phyloP scores from a whole-genome alignment of 2,888 invertebrate genomes.

The Digitonthophagus gazella region DNA sequence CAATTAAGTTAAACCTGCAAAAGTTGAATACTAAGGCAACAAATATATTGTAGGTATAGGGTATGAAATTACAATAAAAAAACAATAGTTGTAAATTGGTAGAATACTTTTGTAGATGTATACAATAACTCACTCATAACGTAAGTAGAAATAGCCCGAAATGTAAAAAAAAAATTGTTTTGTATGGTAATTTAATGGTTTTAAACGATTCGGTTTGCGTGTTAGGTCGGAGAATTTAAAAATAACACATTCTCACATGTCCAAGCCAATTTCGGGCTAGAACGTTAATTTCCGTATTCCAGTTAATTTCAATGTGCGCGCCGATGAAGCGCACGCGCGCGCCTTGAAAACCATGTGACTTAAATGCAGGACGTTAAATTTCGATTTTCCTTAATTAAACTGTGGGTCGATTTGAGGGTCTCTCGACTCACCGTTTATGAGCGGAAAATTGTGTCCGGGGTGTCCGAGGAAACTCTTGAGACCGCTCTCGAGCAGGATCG shows the following conservation, averaged over 20 bases:
- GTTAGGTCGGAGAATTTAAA: slow-evolving; percentile 38
- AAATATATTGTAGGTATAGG: too few species aligned
- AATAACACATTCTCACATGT: slow-evolving; percentile 44
- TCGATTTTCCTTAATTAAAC: slow-evolving; percentile 26
- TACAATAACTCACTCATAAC: too few species aligned
- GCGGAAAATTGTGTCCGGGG: slow-evolving; percentile 77
- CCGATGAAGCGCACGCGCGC: slow-evolving; percentile 31
- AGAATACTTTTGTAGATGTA: too few species aligned
- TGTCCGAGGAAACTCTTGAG: slow-evolving; percentile 82
- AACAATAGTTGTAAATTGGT: too few species aligned
- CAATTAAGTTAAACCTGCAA: too few species aligned
- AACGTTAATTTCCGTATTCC: slow-evolving; percentile 33
- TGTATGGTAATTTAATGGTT: slow-evolving; percentile 17
- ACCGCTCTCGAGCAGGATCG: slow-evolving; percentile 85
- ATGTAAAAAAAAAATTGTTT: too few species aligned
- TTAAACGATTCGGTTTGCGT: not conserved
- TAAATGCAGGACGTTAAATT: slow-evolving; percentile 27
- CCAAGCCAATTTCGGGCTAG: slow-evolving; percentile 37
- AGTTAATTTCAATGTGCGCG: slow-evolving; percentile 24
- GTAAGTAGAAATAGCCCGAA: too few species aligned
- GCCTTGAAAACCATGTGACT: slow-evolving; percentile 37
- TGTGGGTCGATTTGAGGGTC: not conserved
- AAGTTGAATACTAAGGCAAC: too few species aligned
- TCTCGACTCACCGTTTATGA: slow-evolving; percentile 66
- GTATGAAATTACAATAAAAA: too few species aligned